A percentile compares a stretch with the other conserved stretches of the same genome.
These are phyloP conservation scores for Apodemus agrarius DNA, from an alignment of 2,797 vertebrate genomes.

Conservation along the genomic window DNA sequence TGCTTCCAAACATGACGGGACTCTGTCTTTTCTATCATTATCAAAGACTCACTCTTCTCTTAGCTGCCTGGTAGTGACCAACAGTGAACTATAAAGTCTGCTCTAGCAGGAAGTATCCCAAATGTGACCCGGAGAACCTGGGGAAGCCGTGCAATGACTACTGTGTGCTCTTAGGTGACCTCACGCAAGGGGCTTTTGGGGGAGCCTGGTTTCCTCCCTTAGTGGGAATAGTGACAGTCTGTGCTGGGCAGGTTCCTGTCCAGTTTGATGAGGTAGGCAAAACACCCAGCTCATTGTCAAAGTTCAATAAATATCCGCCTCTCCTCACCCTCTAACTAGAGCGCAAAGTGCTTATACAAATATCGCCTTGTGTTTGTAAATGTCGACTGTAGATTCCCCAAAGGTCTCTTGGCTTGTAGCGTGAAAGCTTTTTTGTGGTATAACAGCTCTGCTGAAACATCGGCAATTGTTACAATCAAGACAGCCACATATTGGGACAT, in stretches of 20 bases:
- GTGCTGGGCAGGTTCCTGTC: neutral
- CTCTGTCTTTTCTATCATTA: neutral
- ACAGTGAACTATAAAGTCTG: neutral
- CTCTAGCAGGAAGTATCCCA: neutral
- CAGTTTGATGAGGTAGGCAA: neutral
- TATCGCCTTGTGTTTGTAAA: neutral
- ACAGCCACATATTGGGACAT: fast-evolving
- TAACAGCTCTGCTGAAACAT: neutral
- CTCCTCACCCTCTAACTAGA: neutral
- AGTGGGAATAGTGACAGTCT: too few relatives aligned
- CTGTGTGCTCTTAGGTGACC: neutral
- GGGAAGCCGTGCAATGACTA: neutral
- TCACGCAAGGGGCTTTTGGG: neutral
- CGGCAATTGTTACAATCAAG: neutral
- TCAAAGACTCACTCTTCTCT: neutral
- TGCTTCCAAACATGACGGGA: fast-evolving
- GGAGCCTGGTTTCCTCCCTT: neutral
- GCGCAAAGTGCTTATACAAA: neutral
- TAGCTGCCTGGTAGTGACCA: neutral
- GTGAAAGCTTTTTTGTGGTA: neutral
- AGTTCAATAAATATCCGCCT: neutral
- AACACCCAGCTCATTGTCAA: neutral
- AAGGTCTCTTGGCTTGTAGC: neutral
- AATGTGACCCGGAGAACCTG: neutral
- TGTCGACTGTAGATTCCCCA: neutral